phyloP scores from a whole-genome alignment of 1,140 invertebrate genomes.

The Drosophila nigromelanica region DNA sequence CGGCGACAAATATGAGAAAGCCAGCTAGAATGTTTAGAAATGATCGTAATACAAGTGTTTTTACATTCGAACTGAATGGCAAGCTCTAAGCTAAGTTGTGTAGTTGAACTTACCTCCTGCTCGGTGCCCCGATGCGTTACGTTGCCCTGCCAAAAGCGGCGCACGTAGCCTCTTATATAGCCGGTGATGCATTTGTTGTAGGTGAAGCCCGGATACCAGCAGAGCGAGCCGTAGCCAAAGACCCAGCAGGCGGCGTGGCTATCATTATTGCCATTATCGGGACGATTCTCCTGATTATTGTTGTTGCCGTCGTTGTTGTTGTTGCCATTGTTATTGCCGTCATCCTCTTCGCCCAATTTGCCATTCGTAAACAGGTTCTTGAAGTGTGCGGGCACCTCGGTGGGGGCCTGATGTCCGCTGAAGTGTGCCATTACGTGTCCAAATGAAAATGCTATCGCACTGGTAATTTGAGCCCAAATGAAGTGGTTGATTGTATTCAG shows the following conservation, averaged over 20 bases:
- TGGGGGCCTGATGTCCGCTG: slow-evolving; percentile 49
- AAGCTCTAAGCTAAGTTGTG: no score
- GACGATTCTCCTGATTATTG: slow-evolving; percentile 37
- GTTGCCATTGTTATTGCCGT: slow-evolving; percentile 29
- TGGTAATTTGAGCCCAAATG: slow-evolving; percentile 10
- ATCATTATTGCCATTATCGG: slow-evolving; percentile 24
- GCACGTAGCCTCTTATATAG: slow-evolving; percentile 87
- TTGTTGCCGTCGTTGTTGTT: slow-evolving; percentile 45
- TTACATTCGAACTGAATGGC: no score
- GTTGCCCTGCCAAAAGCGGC: slow-evolving; percentile 95
- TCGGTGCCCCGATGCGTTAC: slow-evolving; percentile 91
- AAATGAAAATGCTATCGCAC: slow-evolving; percentile 5
- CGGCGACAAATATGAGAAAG: background rate
- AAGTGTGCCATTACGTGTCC: slow-evolving; percentile 65
- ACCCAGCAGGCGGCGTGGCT: slow-evolving; percentile 87
- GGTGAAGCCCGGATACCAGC: slow-evolving; percentile 94
- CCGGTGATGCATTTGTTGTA: slow-evolving; percentile 89
- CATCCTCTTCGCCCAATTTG: slow-evolving; percentile 53
- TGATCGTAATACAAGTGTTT: background rate
- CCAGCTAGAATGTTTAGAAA: background rate
- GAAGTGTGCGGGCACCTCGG: slow-evolving; percentile 67
- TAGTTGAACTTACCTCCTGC: slow-evolving; percentile 87
- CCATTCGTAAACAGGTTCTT: slow-evolving; percentile 74
- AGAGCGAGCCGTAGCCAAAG: slow-evolving; percentile 94
- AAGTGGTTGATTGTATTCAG: slow-evolving; percentile 2